Evolutionary conservation across 2,797 vertebrate genomes (phyloP).

Genomic region (Sebastes steindachneri): DNA sequence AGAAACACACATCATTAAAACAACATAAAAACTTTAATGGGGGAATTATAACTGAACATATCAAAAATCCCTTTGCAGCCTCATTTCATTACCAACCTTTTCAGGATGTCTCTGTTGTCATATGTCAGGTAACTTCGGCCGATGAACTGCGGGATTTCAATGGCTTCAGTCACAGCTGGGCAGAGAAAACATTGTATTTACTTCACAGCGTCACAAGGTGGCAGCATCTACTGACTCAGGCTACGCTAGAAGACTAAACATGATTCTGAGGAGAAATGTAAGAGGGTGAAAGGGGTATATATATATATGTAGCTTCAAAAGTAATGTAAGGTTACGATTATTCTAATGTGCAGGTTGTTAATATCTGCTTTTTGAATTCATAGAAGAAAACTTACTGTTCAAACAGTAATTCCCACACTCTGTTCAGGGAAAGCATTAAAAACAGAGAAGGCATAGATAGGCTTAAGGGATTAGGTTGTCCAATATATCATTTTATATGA

Average conservation of each 20-base stretch:
- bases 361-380: neutral
- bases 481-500: conserved; percentile 19
- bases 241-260: neutral
- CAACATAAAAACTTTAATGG: neutral
- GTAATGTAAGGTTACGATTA: neutral
- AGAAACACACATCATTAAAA: neutral
- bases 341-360: neutral
- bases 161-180: conserved; percentile 92
- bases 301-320: neutral
- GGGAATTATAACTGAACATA: neutral
- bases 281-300: neutral
- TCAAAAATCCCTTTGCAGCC: neutral
- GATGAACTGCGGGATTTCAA: conserved; percentile 96
- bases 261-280: neutral
- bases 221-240: conserved; percentile 26
- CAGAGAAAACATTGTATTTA: conserved; percentile 41
- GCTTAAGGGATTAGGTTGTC: conserved; percentile 54
- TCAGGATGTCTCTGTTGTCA: conserved; percentile 91
- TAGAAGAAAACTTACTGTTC: conserved; percentile 91
- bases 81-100: conserved; percentile 83
- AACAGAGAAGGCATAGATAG: conserved; percentile 57
- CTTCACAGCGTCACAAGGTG: conserved; percentile 64
- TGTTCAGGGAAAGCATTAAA: conserved; percentile 84
- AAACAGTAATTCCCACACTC: conserved; percentile 98
- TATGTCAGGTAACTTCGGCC: conserved; percentile 95